Evolutionary conservation across 2,797 vertebrate species (phyloP), one percentile per base, ranked within the genome.

Genomic region (Notoglanidium macrostoma): DNA sequence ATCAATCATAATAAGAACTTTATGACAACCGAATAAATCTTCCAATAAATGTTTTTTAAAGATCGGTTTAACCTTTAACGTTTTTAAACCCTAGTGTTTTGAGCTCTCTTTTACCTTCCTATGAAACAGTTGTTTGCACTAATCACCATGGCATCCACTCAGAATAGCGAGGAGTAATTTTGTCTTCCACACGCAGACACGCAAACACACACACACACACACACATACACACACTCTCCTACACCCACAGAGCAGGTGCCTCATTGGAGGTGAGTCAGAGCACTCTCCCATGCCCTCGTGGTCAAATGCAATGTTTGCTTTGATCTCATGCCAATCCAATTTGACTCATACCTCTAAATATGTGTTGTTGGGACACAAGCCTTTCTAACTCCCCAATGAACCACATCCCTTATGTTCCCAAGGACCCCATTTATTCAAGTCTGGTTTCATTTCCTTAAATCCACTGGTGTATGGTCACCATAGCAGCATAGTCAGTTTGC

Each of bases 311-410:
- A 85, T 90, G 89, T 90, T 89, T 90, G 61, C 89, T 89, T 89
- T 90, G 90, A 90, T 91, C 87, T 74, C 32, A 61, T 19, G 88
- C 90, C 90, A 91, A 87, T 89, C 70, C 67, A 86, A 86, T 86
- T 85, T 89, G 90, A 91, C 88, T 91, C 90, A 91, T 91, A 89
- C 89, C 88, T 90, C 86, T 68, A 90, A 89, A 89, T 90, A 88
- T 91, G 89, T 91, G 90, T 91, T 91, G 86, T 89, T 90, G 90
- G 88, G 90, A 91, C 90, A 77, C 68, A 84, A 85, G 85, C 89
- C 88, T 88, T 88, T 90, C 88, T 90, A 85, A 89, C 88, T 88
- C 85, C 82, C 77, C 84, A 84, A 72, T 88, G 84, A 89, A 90
- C 90, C 90, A 89, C 89, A 89, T 89, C 85, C 83, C 83, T 88